Evolutionary conservation across 2,888 invertebrate genomes (phyloP).

Genomic region (Xestia ashworthii): DNA sequence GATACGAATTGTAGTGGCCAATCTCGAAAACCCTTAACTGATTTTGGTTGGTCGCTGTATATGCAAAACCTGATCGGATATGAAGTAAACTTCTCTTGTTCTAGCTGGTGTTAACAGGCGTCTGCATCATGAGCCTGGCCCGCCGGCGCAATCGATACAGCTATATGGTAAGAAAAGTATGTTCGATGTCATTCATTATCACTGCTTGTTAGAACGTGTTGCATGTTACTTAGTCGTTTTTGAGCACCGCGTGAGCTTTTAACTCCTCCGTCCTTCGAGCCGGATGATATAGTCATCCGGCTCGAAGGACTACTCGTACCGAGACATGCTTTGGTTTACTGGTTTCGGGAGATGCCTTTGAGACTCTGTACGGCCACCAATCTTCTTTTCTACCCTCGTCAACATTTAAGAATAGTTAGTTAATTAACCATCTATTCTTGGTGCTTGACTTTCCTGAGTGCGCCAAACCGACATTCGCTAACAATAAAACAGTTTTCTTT

Average conservation of each 20-base stretch:
- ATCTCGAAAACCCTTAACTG: too few species aligned
- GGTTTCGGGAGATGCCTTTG: background rate
- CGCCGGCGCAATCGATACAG: slow-evolving; percentile 96
- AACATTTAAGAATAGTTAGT: too few species aligned
- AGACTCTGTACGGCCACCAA: background rate
- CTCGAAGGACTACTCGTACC: background rate
- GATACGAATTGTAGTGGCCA: too few species aligned
- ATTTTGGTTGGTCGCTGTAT: too few species aligned
- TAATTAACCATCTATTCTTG: too few species aligned
- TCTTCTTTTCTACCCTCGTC: background rate
- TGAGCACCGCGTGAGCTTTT: background rate
- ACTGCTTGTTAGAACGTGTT: background rate
- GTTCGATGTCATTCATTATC: slow-evolving; percentile 9
- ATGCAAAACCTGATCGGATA: background rate
- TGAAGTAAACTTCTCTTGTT: slow-evolving; percentile 71
- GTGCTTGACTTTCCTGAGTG: too few species aligned
- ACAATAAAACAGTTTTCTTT: too few species aligned
- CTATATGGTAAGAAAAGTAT: slow-evolving; percentile 94
- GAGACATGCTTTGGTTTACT: background rate
- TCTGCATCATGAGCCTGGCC: slow-evolving; percentile 96
- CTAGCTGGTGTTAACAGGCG: slow-evolving; percentile 96
- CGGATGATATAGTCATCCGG: background rate
- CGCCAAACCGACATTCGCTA: too few species aligned
- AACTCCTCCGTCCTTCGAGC: background rate
- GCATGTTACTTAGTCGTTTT: slow-evolving; percentile 23